These are phyloP conservation scores for Ciconia nigra DNA, from an alignment of 2,797 vertebrate genomes.

Conservation along the genomic window DNA sequence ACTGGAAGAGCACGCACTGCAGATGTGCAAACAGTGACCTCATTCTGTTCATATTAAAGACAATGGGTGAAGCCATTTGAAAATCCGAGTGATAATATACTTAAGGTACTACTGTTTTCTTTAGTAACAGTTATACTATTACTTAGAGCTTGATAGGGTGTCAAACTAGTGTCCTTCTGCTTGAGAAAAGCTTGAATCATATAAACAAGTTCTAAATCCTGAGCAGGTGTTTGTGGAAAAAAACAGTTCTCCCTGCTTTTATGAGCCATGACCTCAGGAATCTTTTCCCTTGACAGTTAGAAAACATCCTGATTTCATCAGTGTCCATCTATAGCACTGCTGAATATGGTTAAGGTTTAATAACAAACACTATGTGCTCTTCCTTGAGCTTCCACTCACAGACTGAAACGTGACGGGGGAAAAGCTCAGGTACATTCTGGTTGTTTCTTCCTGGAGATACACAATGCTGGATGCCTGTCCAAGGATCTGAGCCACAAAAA, in stretches of 20 bases:
- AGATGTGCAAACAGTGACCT: background rate
- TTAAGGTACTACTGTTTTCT: background rate
- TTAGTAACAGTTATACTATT: background rate
- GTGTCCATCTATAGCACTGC: background rate
- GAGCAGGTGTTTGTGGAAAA: background rate
- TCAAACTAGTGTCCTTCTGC: background rate
- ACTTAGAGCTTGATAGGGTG: background rate
- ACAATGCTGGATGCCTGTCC: background rate
- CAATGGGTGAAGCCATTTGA: background rate
- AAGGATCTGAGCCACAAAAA: background rate
- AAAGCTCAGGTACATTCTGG: background rate
- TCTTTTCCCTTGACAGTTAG: background rate
- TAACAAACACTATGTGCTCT: background rate
- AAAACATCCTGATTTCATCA: background rate
- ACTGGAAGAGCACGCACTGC: background rate
- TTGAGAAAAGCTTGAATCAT: background rate
- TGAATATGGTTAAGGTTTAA: background rate
- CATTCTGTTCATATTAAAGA: background rate
- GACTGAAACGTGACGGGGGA: background rate
- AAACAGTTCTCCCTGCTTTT: background rate
- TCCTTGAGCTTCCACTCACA: background rate
- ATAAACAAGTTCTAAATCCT: background rate
- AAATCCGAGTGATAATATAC: background rate
- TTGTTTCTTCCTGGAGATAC: background rate
- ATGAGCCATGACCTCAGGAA: background rate